Percentiles rank a stretch among this genome's conserved stretches.
These are phyloP conservation scores for Xyrichtys novacula DNA, from an alignment of 2,797 vertebrate species.

Conservation along the genomic window DNA sequence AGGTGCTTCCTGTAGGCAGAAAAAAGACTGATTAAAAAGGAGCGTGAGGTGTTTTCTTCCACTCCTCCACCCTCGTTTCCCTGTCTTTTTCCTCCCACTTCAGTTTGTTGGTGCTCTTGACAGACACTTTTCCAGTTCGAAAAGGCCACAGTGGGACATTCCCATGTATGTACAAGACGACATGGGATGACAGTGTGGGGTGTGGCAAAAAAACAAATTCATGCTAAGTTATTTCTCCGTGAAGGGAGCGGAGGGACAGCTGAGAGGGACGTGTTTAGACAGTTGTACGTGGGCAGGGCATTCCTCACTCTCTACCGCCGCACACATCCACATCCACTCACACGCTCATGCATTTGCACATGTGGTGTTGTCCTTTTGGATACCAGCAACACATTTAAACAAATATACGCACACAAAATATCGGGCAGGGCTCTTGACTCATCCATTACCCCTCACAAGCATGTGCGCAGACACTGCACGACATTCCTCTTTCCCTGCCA, in stretches of 20 bases:
- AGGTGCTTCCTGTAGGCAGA: slow-evolving; percentile 77
- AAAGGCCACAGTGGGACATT: slow-evolving; percentile 61
- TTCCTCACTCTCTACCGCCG: slow-evolving; percentile 59
- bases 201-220: slow-evolving; percentile 74
- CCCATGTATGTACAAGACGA: slow-evolving; percentile 40
- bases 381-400: slow-evolving; percentile 54
- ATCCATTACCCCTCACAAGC: slow-evolving; percentile 59
- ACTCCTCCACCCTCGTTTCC: slow-evolving; percentile 34
- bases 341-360: slow-evolving; percentile 20
- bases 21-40: slow-evolving; percentile 70
- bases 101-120: slow-evolving; percentile 37
- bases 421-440: slow-evolving; percentile 60
- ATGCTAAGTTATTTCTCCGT: slow-evolving; percentile 73
- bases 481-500: slow-evolving; percentile 79
- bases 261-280: slow-evolving; percentile 85
- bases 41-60: slow-evolving; percentile 55
- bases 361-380: slow-evolving; percentile 53
- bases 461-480: slow-evolving; percentile 51
- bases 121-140: slow-evolving; percentile 37
- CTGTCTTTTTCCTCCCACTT: slow-evolving; percentile 24
- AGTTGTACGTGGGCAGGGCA: slow-evolving; percentile 75
- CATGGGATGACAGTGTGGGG: slow-evolving; percentile 58
- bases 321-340: slow-evolving; percentile 33
- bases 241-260: slow-evolving; percentile 83
- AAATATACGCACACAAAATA: slow-evolving; percentile 67